phyloP scores from a whole-genome alignment of 2,888 invertebrate genomes.

The Junonia oenone region DNA sequence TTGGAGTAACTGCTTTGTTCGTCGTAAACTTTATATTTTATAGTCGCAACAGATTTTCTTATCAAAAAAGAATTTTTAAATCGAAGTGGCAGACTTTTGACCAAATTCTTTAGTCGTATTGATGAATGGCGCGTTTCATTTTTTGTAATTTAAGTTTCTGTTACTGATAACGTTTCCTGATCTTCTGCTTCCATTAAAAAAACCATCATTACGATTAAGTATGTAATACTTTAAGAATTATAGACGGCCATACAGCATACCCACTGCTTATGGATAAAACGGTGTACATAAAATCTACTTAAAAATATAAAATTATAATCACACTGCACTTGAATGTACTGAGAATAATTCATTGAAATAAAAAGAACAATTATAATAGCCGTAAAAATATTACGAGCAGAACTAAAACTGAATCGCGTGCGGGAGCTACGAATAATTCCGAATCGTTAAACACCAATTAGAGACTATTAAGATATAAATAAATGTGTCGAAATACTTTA shows the following conservation, averaged over 20 bases:
- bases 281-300: background rate
- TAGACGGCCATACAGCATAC: background rate
- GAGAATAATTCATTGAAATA: conserved; percentile 18
- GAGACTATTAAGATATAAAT: background rate
- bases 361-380: conserved; percentile 11
- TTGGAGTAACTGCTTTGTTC: too few relatives aligned
- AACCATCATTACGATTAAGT: too few relatives aligned
- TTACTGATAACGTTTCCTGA: too few relatives aligned
- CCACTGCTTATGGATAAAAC: background rate
- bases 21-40: too few relatives aligned
- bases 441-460: conserved; percentile 3
- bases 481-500: background rate
- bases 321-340: conserved; percentile 22
- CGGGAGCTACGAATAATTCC: conserved; percentile 1
- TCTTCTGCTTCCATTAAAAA: too few relatives aligned
- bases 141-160: too few relatives aligned
- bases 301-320: background rate
- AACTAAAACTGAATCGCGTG: conserved; percentile 20
- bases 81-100: too few relatives aligned
- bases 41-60: too few relatives aligned
- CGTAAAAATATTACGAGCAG: conserved; percentile 22
- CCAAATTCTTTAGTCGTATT: too few relatives aligned
- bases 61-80: too few relatives aligned
- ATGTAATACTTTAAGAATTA: too few relatives aligned
- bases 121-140: too few relatives aligned